phyloP scores from a whole-genome alignment of 2,888 invertebrate genomes.

The Zygogramma bicolorata region DNA sequence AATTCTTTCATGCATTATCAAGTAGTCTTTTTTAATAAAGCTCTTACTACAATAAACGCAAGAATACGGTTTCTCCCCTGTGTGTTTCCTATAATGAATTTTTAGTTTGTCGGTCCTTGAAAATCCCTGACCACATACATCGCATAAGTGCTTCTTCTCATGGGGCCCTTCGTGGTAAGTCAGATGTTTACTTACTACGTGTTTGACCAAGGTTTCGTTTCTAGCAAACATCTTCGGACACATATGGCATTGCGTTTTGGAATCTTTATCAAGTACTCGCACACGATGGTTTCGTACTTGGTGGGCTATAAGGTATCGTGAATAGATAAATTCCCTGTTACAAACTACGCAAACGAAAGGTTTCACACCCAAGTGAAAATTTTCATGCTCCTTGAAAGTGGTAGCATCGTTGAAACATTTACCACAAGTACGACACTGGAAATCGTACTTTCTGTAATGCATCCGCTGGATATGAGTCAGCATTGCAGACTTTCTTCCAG shows the following conservation, averaged over 20 bases:
- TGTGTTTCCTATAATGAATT: conserved; percentile 60
- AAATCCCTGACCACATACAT: conserved; percentile 62
- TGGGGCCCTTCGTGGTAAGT: conserved; percentile 51
- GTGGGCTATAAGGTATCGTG: conserved; percentile 54
- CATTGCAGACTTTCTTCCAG: conserved; percentile 52
- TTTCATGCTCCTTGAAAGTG: conserved; percentile 65
- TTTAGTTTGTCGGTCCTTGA: conserved; percentile 59
- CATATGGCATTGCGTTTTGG: conserved; percentile 61
- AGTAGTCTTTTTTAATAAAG: conserved; percentile 64
- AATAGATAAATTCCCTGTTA: conserved; percentile 62
- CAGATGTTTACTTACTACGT: conserved; percentile 61
- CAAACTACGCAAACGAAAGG: conserved; percentile 67
- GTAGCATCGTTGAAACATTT: conserved; percentile 67
- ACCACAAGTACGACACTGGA: conserved; percentile 67
- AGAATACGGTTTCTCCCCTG: conserved; percentile 60
- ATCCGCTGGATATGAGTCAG: conserved; percentile 51
- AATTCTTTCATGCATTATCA: conserved; percentile 73
- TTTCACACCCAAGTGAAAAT: conserved; percentile 63
- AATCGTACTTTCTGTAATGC: conserved; percentile 60
- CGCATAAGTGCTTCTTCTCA: conserved; percentile 58
- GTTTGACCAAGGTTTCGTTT: conserved; percentile 65
- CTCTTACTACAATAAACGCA: conserved; percentile 61
- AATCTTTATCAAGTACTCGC: conserved; percentile 63
- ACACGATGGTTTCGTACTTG: conserved; percentile 58
- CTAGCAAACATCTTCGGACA: conserved; percentile 58